These are phyloP conservation scores for Platyura marginata DNA, from an alignment of 1,140 invertebrate genomes.

Conservation along the genomic window DNA sequence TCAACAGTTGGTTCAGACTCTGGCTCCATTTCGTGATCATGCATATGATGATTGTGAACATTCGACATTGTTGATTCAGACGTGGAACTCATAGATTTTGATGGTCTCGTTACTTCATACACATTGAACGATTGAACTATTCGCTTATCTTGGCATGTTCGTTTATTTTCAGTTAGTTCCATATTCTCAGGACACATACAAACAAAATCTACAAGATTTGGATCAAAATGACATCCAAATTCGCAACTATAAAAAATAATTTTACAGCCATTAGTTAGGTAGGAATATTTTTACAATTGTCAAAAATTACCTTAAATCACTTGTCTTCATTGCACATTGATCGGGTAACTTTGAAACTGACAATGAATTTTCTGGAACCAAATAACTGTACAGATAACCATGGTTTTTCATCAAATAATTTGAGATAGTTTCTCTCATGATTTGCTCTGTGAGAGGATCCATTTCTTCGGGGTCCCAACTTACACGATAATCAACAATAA, in stretches of 20 bases:
- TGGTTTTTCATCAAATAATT: constrained; percentile 27
- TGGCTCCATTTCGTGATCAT: constrained; percentile 13
- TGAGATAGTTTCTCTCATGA: constrained; percentile 27
- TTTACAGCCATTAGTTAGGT: too few species aligned
- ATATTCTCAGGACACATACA: constrained; percentile 48
- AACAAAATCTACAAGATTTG: constrained; percentile 33
- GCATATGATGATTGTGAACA: background rate
- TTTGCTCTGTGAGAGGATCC: constrained; percentile 29
- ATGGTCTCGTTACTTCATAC: constrained; percentile 1
- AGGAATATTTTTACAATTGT: background rate
- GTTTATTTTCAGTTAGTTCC: constrained; percentile 27
- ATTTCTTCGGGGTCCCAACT: constrained; percentile 40
- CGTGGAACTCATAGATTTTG: background rate
- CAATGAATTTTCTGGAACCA: constrained; percentile 28
- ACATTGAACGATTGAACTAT: background rate
- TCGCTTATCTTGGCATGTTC: background rate
- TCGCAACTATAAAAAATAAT: constrained; percentile 42
- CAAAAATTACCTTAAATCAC: background rate
- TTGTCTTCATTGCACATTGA: constrained; percentile 40
- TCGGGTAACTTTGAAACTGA: constrained; percentile 35
- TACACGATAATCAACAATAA: constrained; percentile 40
- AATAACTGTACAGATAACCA: constrained; percentile 32
- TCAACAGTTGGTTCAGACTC: constrained; percentile 16
- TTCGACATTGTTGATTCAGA: background rate
- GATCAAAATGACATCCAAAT: constrained; percentile 54